Evolutionary conservation across 1,140 invertebrate genomes (phyloP).

Genomic region (Yoshiicerus persimilis): DNA sequence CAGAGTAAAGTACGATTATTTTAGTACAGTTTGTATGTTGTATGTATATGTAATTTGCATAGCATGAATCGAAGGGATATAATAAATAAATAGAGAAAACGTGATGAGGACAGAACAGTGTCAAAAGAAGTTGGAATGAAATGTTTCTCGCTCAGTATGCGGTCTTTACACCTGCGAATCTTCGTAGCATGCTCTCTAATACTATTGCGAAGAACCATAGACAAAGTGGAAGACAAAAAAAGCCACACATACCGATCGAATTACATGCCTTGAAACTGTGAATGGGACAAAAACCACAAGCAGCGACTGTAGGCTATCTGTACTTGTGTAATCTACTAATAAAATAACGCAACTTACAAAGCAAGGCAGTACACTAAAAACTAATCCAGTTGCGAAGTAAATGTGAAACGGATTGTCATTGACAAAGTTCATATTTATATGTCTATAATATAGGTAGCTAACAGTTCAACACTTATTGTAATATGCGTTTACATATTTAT

Average conservation of each 20-base stretch:
- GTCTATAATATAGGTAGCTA: too few relatives aligned
- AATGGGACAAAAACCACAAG: slow-evolving; percentile 25
- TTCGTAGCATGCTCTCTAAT: slow-evolving; percentile 8
- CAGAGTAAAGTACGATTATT: background rate
- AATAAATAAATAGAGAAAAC: slow-evolving; percentile 33
- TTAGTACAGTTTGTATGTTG: background rate
- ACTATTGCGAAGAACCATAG: background rate
- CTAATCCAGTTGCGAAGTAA: background rate
- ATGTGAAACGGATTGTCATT: background rate
- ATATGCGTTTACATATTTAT: too few relatives aligned
- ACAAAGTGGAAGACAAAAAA: slow-evolving; percentile 12
- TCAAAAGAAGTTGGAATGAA: slow-evolving; percentile 25
- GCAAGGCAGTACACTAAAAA: background rate
- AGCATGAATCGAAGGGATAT: background rate
- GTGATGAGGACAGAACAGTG: slow-evolving; percentile 22
- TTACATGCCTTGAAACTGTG: slow-evolving; percentile 24
- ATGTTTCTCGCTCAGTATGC: slow-evolving; percentile 30
- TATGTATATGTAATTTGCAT: background rate
- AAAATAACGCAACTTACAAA: background rate
- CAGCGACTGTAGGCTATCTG: background rate
- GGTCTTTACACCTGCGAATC: slow-evolving; percentile 37
- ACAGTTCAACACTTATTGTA: too few relatives aligned
- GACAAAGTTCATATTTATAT: background rate
- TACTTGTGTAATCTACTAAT: background rate
- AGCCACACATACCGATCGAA: slow-evolving; percentile 33